phyloP scores from a whole-genome alignment of 2,888 invertebrate species.

The Cristatella mucedo region DNA sequence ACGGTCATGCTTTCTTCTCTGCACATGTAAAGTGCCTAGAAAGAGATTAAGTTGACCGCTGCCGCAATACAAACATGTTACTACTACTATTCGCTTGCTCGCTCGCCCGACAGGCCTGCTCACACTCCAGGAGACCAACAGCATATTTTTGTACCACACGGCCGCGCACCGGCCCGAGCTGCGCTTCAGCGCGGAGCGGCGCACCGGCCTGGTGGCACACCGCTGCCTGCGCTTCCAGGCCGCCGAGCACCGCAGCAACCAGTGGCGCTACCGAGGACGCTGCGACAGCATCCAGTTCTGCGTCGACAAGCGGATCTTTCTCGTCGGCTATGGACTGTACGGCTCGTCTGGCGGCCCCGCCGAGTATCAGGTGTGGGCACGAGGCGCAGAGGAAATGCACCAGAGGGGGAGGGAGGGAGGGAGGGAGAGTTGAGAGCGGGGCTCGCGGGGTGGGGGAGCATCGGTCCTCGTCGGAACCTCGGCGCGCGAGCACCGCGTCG shows the following conservation, averaged over 20 bases:
- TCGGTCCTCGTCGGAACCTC: too few relatives aligned
- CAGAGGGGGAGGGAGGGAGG: too few relatives aligned
- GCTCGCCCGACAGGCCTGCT: too few relatives aligned
- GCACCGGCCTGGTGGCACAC: conserved; percentile 77
- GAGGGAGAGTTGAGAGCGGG: too few relatives aligned
- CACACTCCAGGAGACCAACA: conserved; percentile 78
- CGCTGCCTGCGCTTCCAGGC: conserved; percentile 89
- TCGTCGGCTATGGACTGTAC: conserved; percentile 84
- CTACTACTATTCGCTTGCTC: too few relatives aligned
- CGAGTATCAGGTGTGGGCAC: conserved; percentile 84
- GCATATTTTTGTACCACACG: conserved; percentile 84
- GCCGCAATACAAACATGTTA: too few relatives aligned
- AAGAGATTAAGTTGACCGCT: too few relatives aligned
- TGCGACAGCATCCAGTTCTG: conserved; percentile 94
- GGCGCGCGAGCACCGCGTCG: too few relatives aligned
- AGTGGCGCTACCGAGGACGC: conserved; percentile 88
- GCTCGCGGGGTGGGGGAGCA: too few relatives aligned
- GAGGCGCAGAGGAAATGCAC: too few relatives aligned
- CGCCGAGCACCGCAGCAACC: conserved; percentile 85
- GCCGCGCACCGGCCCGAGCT: conserved; percentile 69
- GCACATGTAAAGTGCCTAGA: too few relatives aligned
- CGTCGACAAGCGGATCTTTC: conserved; percentile 82
- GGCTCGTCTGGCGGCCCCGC: conserved; percentile 90
- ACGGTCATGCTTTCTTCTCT: too few relatives aligned
- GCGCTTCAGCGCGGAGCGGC: conserved; percentile 62